phyloP scores from a whole-genome alignment of 2,797 vertebrate genomes.

The Poecilia picta region DNA sequence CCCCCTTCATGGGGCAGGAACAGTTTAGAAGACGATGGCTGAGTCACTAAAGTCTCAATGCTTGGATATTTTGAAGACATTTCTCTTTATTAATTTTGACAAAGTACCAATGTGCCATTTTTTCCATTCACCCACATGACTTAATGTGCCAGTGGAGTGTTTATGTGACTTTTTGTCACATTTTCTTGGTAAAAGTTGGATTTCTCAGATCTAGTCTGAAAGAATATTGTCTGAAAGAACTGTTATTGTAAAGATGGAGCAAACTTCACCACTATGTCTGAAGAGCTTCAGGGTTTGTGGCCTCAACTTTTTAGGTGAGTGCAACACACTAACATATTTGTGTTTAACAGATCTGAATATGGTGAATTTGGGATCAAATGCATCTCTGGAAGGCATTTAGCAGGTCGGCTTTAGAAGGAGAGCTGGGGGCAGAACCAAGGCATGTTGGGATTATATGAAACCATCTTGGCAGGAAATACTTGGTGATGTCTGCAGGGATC shows the following conservation, averaged over 20 bases:
- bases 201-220: not conserved
- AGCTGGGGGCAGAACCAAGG: slow-evolving; percentile 1
- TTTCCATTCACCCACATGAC: not conserved
- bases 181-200: not conserved
- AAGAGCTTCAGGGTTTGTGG: slow-evolving; percentile 18
- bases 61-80: not conserved
- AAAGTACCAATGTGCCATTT: not conserved
- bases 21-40: not conserved
- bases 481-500: slow-evolving; percentile 23
- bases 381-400: slow-evolving; percentile 15
- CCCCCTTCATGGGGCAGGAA: not conserved
- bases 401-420: not conserved
- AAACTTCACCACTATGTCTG: slow-evolving; percentile 3
- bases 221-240: no score
- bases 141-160: not conserved
- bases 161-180: not conserved
- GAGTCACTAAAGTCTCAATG: not conserved
- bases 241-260: not conserved
- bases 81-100: not conserved
- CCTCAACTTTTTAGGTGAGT: not conserved
- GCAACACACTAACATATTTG: not conserved
- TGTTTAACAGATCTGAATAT: slow-evolving; percentile 20
- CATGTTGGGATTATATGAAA: slow-evolving; percentile 26
- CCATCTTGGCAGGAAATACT: slow-evolving; percentile 18
- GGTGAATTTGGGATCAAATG: slow-evolving; percentile 14